Conservation (phyloP, 23 tunicate species). For the Phallusia fumigata region DNA sequence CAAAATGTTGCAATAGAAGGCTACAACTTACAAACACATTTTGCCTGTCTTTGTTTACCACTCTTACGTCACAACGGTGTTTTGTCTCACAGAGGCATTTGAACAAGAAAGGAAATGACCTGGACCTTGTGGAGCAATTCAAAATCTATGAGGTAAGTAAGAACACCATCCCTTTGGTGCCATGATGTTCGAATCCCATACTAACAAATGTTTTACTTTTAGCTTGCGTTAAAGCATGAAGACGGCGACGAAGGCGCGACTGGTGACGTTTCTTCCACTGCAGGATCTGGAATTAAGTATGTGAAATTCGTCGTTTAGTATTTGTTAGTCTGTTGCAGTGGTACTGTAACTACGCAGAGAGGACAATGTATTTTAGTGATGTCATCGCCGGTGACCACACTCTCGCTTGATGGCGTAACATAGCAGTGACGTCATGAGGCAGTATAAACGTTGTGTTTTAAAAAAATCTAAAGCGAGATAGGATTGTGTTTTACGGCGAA, state of each 20-base stretch:
- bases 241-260: constrained; percentile 81
- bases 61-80: neutral
- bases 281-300: constrained; percentile 61
- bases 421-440: neutral
- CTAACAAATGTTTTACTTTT: neutral
- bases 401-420: too few relatives aligned
- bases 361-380: too few relatives aligned
- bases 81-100: constrained; percentile 66
- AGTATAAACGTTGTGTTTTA: neutral
- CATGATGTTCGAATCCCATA: neutral
- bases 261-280: constrained; percentile 34
- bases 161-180: neutral
- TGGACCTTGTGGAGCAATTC: constrained; percentile 94
- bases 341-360: too few relatives aligned
- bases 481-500: too few relatives aligned
- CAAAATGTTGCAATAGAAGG: too few relatives aligned
- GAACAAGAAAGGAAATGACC: constrained; percentile 89
- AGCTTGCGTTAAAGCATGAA: constrained; percentile 92
- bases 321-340: too few relatives aligned
- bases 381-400: too few relatives aligned
- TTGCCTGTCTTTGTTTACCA: neutral
- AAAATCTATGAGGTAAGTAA: constrained; percentile 86
- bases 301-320: too few relatives aligned
- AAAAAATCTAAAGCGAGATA: too few relatives aligned
- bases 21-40: too few relatives aligned